phyloP scores from a whole-genome alignment of 2,797 vertebrate genomes.

The Oreonectes daqikongensis region DNA sequence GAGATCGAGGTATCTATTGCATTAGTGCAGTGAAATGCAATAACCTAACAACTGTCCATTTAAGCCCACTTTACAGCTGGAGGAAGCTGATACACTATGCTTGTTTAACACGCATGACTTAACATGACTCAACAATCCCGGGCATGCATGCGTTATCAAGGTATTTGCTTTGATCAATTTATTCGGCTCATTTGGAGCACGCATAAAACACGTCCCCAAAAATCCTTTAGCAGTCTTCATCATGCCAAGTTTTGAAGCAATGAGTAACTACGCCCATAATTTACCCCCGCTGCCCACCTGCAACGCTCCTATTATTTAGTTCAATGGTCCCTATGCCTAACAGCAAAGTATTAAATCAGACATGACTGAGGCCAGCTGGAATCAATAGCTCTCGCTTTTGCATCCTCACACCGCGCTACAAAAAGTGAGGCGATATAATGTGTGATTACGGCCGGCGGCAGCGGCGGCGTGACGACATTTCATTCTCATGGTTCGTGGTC shows the following conservation, averaged over 20 bases:
- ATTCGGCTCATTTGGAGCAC: neutral
- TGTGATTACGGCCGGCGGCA: conserved; percentile 48
- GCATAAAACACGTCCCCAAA: conserved; percentile 29
- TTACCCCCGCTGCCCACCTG: conserved; percentile 9
- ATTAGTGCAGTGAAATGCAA: conserved; percentile 40
- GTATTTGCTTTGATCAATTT: neutral
- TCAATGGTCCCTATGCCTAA: conserved; percentile 63
- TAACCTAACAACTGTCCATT: conserved; percentile 27
- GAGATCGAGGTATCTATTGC: conserved; percentile 40
- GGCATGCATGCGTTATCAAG: neutral
- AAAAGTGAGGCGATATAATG: conserved; percentile 47
- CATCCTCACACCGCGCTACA: conserved; percentile 44
- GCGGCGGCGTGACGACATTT: conserved; percentile 53
- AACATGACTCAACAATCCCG: neutral
- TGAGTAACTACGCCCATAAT: conserved; percentile 39
- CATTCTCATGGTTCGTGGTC: conserved; percentile 43
- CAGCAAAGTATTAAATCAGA: conserved; percentile 64
- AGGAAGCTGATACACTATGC: neutral
- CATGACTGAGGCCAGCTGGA: conserved; percentile 61
- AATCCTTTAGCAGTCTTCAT: conserved; percentile 27
- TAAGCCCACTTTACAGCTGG: conserved; percentile 13
- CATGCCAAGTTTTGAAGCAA: conserved; percentile 41
- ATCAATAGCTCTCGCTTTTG: conserved; percentile 64
- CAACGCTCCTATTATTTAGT: conserved; percentile 61
- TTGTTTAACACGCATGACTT: neutral